Percentiles rank a stretch among this genome's conserved stretches.
Evolutionary conservation across 2,888 invertebrate genomes (phyloP).

Genomic region (Embidobia sp.): DNA sequence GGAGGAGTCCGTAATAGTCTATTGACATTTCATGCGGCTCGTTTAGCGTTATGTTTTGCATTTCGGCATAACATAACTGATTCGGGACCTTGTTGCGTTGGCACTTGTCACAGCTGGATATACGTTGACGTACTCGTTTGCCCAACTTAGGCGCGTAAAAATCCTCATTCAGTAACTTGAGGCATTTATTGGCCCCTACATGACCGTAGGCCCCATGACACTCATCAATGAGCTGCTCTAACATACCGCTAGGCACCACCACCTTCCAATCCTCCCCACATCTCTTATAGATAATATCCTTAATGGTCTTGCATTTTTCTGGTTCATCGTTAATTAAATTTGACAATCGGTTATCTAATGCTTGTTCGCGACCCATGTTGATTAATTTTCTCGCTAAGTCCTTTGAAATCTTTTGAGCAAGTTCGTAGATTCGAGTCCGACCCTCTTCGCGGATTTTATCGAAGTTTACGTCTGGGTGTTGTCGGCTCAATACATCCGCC

Average conservation of each 20-base stretch:
- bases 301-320: not conserved
- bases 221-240: not conserved
- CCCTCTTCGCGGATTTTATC: not conserved
- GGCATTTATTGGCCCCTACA: conserved; percentile 14
- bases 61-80: not conserved
- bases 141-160: conserved; percentile 4
- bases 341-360: too few relatives aligned
- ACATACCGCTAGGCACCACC: not conserved
- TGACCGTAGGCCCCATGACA: conserved; percentile 10
- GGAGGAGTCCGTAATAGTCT: too few relatives aligned
- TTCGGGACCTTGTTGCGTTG: conserved; percentile 1
- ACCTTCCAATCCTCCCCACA: not conserved
- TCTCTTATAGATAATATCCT: not conserved
- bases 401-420: not conserved
- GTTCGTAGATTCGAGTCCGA: not conserved
- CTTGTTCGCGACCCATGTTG: too few relatives aligned
- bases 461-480: not conserved
- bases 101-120: not conserved
- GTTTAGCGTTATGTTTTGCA: not conserved
- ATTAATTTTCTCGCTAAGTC: too few relatives aligned
- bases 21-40: too few relatives aligned
- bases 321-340: too few relatives aligned
- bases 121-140: not conserved
- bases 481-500: conserved; percentile 67
- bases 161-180: not conserved